These are phyloP conservation scores for Fukomys damarensis DNA, from an alignment of 2,113 vertebrate species.

Conservation along the genomic window DNA sequence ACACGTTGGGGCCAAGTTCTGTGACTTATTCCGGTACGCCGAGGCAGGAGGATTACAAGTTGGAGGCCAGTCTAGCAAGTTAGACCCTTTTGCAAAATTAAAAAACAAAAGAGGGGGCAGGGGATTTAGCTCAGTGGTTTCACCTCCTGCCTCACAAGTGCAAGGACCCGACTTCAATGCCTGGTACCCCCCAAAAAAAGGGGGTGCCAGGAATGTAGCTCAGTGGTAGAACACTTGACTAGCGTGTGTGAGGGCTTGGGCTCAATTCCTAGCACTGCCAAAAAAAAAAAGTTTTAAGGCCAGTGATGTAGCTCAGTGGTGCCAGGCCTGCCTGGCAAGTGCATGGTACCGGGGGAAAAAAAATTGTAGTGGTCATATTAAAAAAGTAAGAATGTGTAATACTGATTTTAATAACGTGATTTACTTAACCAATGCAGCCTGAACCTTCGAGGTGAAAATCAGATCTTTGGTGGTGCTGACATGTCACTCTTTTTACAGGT, in stretches of 20 bases:
- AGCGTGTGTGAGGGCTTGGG: not conserved
- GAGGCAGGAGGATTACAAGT: not conserved
- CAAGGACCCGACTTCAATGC: too few relatives aligned
- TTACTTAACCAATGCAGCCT: not conserved
- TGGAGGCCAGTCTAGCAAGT: not conserved
- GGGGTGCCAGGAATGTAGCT: not conserved
- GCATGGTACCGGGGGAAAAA: too few relatives aligned
- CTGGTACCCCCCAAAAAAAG: too few relatives aligned
- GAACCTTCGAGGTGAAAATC: not conserved
- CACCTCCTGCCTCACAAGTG: too few relatives aligned
- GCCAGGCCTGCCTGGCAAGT: too few relatives aligned
- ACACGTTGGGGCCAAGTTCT: not conserved
- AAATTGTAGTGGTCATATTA: not conserved
- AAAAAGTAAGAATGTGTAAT: rapidly evolving
- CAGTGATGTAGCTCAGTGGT: too few relatives aligned
- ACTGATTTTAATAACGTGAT: not conserved
- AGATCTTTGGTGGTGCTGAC: not conserved
- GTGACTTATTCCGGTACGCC: not conserved
- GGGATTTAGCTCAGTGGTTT: not conserved
- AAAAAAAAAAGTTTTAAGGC: not conserved
- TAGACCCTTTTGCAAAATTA: not conserved
- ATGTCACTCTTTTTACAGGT: rapidly evolving
- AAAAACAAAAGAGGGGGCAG: not conserved
- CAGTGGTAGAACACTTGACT: not conserved
- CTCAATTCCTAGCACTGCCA: not conserved